phyloP scores from a whole-genome alignment of 1,140 invertebrate genomes.

The Diploscapter pachys region DNA sequence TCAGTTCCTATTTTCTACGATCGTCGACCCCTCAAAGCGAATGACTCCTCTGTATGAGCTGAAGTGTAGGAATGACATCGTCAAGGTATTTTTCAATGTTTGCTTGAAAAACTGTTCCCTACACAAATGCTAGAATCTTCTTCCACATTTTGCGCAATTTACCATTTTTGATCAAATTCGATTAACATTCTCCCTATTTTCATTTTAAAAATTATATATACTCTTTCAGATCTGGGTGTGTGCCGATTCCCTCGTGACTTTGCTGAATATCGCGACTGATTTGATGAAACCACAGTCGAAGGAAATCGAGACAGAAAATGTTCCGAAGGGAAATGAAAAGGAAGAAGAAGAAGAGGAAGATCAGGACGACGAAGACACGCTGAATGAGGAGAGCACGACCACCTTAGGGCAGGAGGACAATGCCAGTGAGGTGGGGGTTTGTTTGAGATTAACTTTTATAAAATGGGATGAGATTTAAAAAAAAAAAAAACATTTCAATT shows the following conservation, averaged over 20 bases:
- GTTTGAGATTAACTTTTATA: background rate
- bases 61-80: slow-evolving; percentile 31
- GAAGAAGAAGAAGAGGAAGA: slow-evolving; percentile 1
- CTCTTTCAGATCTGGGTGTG: slow-evolving; percentile 27
- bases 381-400: background rate
- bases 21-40: background rate
- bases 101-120: too few species aligned
- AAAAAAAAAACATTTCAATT: slow-evolving; percentile 1
- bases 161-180: too few species aligned
- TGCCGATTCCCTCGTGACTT: slow-evolving; percentile 34
- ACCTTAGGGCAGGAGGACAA: slow-evolving; percentile 2
- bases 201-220: slow-evolving; percentile 5
- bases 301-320: background rate
- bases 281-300: slow-evolving; percentile 1
- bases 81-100: slow-evolving; percentile 15
- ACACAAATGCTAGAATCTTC: too few species aligned
- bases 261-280: slow-evolving; percentile 30
- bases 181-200: background rate
- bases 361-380: slow-evolving; percentile 1
- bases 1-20: too few species aligned
- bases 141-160: too few species aligned
- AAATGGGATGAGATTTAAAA: slow-evolving; percentile 13
- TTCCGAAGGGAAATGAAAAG: background rate
- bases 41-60: slow-evolving; percentile 25
- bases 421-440: slow-evolving; percentile 1